phyloP scores from a whole-genome alignment of 2,113 vertebrate species.

The Pogonocichla stellata region DNA sequence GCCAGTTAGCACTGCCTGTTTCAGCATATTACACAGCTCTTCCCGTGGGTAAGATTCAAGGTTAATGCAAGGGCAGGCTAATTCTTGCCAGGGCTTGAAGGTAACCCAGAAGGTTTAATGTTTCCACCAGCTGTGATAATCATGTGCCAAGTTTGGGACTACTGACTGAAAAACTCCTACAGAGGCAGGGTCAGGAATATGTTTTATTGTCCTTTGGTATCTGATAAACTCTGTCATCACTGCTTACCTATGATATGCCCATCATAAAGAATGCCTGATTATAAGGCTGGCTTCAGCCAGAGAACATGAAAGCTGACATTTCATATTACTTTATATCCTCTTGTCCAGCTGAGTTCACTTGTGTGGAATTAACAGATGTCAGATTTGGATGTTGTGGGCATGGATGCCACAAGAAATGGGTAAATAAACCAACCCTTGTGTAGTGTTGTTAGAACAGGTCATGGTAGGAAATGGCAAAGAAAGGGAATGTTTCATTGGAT shows the following conservation, averaged over 20 bases:
- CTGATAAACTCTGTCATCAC: slow-evolving; percentile 10
- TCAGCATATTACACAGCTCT: neutral
- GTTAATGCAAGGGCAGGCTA: neutral
- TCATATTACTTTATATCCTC: neutral
- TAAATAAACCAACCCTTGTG: neutral
- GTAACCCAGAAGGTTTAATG: neutral
- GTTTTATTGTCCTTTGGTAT: neutral
- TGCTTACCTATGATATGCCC: neutral
- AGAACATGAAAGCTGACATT: slow-evolving; percentile 16
- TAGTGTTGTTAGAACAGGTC: neutral
- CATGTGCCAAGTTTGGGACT: neutral
- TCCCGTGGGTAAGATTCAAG: neutral
- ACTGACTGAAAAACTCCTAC: neutral
- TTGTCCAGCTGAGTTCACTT: slow-evolving; percentile 37
- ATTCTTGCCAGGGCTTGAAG: neutral
- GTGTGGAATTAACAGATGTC: slow-evolving; percentile 35
- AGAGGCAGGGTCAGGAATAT: neutral
- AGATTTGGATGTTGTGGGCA: neutral
- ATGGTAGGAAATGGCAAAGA: neutral
- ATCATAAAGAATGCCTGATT: neutral
- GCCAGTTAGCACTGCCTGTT: neutral
- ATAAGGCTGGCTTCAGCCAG: neutral
- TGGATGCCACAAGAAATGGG: neutral
- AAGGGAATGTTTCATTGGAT: neutral
- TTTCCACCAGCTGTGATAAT: neutral